A percentile compares a stretch with the other conserved stretches of the same genome.
These are phyloP conservation scores for Antechinus flavipes DNA, from an alignment of 2,113 vertebrate genomes.

Conservation along the genomic window DNA sequence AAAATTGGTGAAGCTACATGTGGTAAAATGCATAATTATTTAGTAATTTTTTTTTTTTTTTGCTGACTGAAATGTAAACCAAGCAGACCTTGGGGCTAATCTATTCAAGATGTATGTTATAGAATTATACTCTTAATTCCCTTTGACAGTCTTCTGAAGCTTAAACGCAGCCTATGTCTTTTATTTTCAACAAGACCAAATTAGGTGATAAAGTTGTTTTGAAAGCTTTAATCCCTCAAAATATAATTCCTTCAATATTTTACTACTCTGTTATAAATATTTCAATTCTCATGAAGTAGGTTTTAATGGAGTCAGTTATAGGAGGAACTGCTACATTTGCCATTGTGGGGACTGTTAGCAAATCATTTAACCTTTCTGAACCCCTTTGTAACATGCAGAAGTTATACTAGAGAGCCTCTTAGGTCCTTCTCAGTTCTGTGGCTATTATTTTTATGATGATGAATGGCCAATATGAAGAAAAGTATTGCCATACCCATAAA, in stretches of 20 bases:
- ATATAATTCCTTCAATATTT: background rate
- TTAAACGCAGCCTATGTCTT: background rate
- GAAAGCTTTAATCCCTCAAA: background rate
- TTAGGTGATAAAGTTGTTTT: background rate
- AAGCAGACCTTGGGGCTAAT: background rate
- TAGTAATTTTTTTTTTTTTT: background rate
- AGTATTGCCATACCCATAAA: background rate
- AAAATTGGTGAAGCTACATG: slow-evolving; percentile 36
- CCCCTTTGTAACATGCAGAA: background rate
- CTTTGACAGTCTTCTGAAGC: background rate
- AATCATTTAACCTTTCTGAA: background rate
- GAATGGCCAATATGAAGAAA: background rate
- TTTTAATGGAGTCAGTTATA: background rate
- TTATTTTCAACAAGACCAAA: background rate
- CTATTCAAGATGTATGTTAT: background rate
- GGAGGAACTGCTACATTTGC: background rate
- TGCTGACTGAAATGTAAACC: background rate
- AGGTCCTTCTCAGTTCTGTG: background rate
- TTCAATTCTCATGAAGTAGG: background rate
- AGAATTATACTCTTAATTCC: no score
- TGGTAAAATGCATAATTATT: background rate
- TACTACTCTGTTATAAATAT: background rate
- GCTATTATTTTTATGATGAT: background rate
- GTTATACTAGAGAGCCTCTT: background rate
- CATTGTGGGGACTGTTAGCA: background rate